Conservation (phyloP, 2,113 vertebrate genomes). For the Semnornis frantzii region DNA sequence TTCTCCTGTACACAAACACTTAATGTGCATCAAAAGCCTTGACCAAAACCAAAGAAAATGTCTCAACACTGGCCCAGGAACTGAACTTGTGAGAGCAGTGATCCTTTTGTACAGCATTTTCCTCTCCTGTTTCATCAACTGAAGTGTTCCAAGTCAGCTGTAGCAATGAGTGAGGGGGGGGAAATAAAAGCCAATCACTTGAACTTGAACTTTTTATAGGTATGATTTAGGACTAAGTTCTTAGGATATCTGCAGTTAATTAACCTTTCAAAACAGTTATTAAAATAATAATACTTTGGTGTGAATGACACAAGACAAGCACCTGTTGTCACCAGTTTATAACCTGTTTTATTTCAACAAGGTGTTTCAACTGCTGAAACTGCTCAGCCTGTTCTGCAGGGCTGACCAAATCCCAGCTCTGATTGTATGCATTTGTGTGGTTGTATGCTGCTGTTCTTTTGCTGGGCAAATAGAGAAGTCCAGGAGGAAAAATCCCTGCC, state of each 20-base stretch:
- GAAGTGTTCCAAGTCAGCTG: not conserved
- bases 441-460: not conserved
- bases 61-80: not conserved
- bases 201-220: not conserved
- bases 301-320: not conserved
- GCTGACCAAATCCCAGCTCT: not conserved
- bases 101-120: not conserved
- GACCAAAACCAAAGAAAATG: accelerated
- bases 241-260: not conserved
- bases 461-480: not conserved
- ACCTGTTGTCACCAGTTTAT: not conserved
- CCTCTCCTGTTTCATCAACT: accelerated
- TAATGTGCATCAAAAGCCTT: not conserved
- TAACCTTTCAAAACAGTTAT: not conserved
- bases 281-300: not conserved
- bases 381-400: not conserved
- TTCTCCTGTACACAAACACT: accelerated
- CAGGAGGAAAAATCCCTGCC: not conserved
- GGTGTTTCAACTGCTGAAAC: not conserved
- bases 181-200: not conserved
- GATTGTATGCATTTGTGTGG: not conserved
- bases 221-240: not conserved
- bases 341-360: not conserved
- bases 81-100: not conserved
- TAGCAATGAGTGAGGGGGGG: not conserved